These are phyloP conservation scores for Chaenocephalus aceratus DNA, from an alignment of 2,113 vertebrate species.

Conservation along the genomic window DNA sequence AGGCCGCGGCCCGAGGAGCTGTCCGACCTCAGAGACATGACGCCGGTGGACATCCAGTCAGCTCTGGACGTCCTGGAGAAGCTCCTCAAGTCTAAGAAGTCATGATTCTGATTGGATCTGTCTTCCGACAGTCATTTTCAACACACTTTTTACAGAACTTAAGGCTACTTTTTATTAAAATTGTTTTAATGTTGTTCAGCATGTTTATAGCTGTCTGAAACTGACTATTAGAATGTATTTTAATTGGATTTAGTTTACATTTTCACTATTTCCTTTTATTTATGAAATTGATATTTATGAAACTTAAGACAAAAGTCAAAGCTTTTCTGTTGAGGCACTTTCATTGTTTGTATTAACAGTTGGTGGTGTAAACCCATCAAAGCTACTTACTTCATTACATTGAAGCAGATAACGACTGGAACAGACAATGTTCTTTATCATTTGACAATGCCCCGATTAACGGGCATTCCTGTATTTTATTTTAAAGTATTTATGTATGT, in stretches of 20 bases:
- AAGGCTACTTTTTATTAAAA: background rate
- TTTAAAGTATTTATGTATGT: constrained; percentile 17
- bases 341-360: background rate
- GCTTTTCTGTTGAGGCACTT: constrained; percentile 38
- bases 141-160: background rate
- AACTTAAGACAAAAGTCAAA: background rate
- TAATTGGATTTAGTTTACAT: constrained; percentile 11
- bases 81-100: constrained; percentile 49
- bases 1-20: constrained; percentile 71
- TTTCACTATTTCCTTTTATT: constrained; percentile 47
- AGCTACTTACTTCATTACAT: constrained; percentile 22
- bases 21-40: constrained; percentile 66
- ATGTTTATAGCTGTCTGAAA: background rate
- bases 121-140: background rate
- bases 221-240: background rate
- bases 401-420: constrained; percentile 27
- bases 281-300: constrained; percentile 40
- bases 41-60: constrained; percentile 64
- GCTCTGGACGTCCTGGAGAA: constrained; percentile 64
- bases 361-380: constrained; percentile 26
- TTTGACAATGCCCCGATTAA: background rate
- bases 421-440: constrained; percentile 35
- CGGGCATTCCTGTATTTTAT: background rate
- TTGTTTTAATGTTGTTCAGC: background rate
- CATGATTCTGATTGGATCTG: constrained; percentile 26